Base-by-base conservation (phyloP, 2,797 vertebrate species). In the Catamblyrhynchus diadema region DNA sequence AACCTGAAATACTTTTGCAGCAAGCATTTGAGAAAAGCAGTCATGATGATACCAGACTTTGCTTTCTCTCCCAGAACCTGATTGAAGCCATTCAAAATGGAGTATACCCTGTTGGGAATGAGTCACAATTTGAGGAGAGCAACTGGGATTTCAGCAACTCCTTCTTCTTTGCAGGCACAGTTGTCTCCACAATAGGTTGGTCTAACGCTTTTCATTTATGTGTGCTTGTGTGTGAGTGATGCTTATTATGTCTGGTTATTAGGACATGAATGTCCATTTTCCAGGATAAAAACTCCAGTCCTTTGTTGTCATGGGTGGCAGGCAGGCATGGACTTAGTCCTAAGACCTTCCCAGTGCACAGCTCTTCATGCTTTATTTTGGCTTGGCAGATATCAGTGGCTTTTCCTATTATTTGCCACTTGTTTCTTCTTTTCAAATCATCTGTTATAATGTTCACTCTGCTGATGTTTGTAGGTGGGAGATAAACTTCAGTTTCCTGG, bases 61-160 rank as follows among this genome's bases (percentile, higher is more conserved):
- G 23, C n/a, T 54, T 88, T 92, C 37, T 39, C n/a, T 90, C 59
- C 32, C 60, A 97, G 96, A 87, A 77, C 27, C 74, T 98, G 81
- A 95, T 72, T 71, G 93, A 97, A 93, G 97, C 97, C 50, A 83
- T 97, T 86, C 96, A 97, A 70, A 96, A 95, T 12, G 97, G 97
- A 77, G 81, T 98, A 16, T 95, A 97, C 22, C 97, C 97, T 27
- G 8, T 88, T 60, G 85, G 67, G 85, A 97, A 97, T 62, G 54
- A 57, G 72, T 88, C 93, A 18, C 62, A 70, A n/a, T 30, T 67
- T 59, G 94, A 86, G 66, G 87, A 88, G 59, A 96, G 91, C 84
- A 97, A 96, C 81, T 98, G 97, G 97, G 94, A 97, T 94, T 97
- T 98, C 73, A 94, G 96, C 71, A 97, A 97, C 24, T 96, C 97